These are phyloP conservation scores for Diarsia rubi DNA, from an alignment of 2,888 invertebrate species.

Conservation along the genomic window DNA sequence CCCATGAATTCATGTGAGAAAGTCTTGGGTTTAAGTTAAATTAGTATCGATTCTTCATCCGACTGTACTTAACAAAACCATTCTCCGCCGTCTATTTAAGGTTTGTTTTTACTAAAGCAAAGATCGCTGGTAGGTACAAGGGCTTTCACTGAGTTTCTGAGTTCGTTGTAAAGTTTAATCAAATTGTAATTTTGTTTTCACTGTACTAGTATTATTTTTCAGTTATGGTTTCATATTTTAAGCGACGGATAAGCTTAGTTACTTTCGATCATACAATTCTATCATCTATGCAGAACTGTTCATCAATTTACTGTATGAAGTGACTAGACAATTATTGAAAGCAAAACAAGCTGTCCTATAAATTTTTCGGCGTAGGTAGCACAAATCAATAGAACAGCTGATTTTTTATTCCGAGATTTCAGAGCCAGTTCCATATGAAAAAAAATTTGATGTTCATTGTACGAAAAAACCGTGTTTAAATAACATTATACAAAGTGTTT, in stretches of 20 bases:
- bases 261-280: neutral
- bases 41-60: too few species aligned
- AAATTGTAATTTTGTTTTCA: conserved; percentile 20
- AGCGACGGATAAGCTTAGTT: neutral
- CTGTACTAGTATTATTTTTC: conserved; percentile 25
- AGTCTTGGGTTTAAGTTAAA: neutral
- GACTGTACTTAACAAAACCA: neutral
- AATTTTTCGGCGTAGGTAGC: neutral
- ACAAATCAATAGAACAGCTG: neutral
- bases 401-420: neutral
- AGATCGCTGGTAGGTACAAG: neutral
- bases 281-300: neutral
- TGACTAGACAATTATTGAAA: neutral
- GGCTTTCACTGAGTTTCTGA: neutral
- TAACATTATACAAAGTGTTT: too few species aligned
- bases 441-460: neutral
- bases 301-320: neutral
- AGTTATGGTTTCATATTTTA: conserved; percentile 10
- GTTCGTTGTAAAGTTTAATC: conserved; percentile 19
- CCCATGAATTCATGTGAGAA: neutral
- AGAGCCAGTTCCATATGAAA: neutral
- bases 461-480: neutral
- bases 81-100: neutral
- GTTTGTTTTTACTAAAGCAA: conserved; percentile 1
- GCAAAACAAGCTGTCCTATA: neutral